These are phyloP conservation scores for Apis dorsata DNA, from an alignment of 1,140 invertebrate genomes.

Conservation along the genomic window DNA sequence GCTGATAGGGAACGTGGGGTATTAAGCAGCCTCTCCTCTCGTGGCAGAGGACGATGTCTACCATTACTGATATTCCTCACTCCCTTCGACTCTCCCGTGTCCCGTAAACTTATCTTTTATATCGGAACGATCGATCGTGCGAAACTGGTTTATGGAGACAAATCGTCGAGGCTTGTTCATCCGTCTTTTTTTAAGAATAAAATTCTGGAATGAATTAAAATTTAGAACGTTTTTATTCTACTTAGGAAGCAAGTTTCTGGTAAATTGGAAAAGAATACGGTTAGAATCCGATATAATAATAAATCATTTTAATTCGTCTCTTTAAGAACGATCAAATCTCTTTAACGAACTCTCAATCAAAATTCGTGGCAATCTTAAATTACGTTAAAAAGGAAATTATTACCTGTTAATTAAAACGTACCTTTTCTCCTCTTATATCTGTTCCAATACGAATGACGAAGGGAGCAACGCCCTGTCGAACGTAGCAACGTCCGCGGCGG, in stretches of 20 bases:
- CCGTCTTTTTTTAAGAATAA: neutral
- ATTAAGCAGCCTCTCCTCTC: conserved; percentile 27
- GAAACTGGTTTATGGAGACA: neutral
- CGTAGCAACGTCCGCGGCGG: neutral
- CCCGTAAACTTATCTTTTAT: conserved; percentile 47
- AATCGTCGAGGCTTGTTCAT: no score
- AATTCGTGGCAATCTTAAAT: no score
- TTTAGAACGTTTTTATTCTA: no score
- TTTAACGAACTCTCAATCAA: no score
- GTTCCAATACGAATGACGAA: neutral
- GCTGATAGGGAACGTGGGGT: conserved; percentile 72
- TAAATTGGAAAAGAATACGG: no score
- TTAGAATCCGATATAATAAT: no score
- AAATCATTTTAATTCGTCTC: no score
- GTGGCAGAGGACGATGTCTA: conserved; percentile 43
- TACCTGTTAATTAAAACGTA: neutral
- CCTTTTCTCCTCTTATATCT: neutral
- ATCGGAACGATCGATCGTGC: conserved; percentile 31
- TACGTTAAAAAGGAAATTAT: no score
- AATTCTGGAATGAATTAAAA: neutral
- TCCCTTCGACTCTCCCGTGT: neutral
- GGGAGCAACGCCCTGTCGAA: conserved; percentile 21
- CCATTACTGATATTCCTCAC: conserved; percentile 48
- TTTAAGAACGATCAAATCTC: no score
- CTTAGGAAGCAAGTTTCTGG: no score